Conservation (phyloP, 2,888 invertebrate genomes). For the Drosophila ustulata region DNA sequence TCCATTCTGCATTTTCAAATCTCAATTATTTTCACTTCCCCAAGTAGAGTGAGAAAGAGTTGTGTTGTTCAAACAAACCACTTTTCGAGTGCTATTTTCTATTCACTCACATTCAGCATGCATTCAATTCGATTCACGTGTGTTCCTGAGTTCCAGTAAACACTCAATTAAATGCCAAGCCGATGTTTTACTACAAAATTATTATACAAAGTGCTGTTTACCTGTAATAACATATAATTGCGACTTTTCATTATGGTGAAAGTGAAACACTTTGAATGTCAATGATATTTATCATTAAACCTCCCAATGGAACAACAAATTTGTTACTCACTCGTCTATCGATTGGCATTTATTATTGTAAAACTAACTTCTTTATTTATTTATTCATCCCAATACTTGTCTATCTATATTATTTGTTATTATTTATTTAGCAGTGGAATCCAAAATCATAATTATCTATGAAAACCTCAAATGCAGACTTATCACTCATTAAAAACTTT, state of each 20-base stretch:
- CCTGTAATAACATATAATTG: constrained; percentile 5
- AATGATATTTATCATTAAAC: not conserved
- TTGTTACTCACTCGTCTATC: not conserved
- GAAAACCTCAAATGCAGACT: not conserved
- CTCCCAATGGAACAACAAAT: not conserved
- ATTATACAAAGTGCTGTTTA: constrained; percentile 10
- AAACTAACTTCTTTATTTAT: no score
- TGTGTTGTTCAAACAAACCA: constrained; percentile 28
- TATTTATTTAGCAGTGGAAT: no score
- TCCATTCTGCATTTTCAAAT: constrained; percentile 27
- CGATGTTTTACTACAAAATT: constrained; percentile 6
- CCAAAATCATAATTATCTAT: no score
- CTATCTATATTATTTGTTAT: no score
- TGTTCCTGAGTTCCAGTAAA: not conserved
- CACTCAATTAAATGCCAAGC: constrained; percentile 15
- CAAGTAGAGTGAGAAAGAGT: constrained; percentile 18
- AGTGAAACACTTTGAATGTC: not conserved
- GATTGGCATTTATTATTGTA: not conserved
- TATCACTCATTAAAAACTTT: not conserved
- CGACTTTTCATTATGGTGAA: not conserved
- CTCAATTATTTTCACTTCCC: constrained; percentile 42
- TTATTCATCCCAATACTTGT: no score
- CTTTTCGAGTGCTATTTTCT: constrained; percentile 12
- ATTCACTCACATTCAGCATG: constrained; percentile 5
- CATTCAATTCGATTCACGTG: constrained; percentile 5